Conservation (phyloP, 2,113 vertebrate species). For the Myocastor coypus region DNA sequence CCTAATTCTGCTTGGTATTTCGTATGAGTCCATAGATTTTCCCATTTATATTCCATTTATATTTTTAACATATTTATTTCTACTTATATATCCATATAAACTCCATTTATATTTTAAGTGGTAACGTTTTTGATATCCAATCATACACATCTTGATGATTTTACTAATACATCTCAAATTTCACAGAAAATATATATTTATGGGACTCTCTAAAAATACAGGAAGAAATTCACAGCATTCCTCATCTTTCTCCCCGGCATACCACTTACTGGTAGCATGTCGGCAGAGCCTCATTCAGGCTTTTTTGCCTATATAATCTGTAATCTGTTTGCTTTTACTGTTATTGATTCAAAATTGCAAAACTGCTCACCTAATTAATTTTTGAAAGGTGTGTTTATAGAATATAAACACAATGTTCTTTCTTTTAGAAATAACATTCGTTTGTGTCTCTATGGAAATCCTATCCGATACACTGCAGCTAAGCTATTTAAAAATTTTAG, state of each 20-base stretch:
- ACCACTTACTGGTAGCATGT: too few relatives aligned
- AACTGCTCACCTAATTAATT: not conserved
- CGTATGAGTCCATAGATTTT: not conserved
- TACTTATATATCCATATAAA: too few relatives aligned
- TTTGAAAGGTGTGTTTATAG: not conserved
- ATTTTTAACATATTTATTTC: not conserved
- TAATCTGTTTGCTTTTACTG: not conserved
- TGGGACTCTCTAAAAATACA: not conserved
- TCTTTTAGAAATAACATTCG: not conserved
- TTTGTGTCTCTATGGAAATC: conserved; percentile 6
- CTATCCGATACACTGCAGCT: not conserved
- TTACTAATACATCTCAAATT: not conserved
- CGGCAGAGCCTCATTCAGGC: not conserved
- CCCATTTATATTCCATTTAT: too few relatives aligned
- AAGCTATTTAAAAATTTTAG: not conserved
- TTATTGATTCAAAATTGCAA: not conserved
- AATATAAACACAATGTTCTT: not conserved
- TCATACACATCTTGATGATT: not conserved
- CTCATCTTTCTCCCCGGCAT: not conserved
- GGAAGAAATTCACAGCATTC: not conserved
- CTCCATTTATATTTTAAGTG: not conserved
- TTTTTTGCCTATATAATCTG: not conserved
- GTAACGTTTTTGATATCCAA: not conserved
- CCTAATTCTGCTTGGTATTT: not conserved
- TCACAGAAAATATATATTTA: not conserved